phyloP scores from a whole-genome alignment of 2,797 vertebrate genomes.

The Psittacula echo region DNA sequence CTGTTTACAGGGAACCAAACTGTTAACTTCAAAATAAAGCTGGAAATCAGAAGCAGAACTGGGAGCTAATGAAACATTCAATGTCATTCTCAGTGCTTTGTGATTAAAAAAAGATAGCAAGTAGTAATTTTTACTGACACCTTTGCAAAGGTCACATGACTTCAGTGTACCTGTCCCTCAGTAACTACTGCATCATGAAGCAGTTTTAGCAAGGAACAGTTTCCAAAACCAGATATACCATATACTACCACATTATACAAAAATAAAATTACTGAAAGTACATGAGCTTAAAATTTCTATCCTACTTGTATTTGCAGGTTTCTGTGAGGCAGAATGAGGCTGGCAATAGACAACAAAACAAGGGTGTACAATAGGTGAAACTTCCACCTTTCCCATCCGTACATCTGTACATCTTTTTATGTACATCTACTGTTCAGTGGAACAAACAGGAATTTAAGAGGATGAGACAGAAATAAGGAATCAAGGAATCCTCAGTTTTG shows the following conservation, averaged over 20 bases:
- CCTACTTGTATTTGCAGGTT: background rate
- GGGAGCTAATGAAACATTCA: background rate
- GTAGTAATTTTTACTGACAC: background rate
- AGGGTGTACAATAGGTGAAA: background rate
- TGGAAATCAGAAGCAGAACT: background rate
- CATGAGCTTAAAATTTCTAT: background rate
- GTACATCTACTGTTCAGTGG: background rate
- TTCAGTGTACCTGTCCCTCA: background rate
- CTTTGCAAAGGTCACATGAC: background rate
- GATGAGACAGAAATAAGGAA: background rate
- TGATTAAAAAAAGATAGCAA: background rate
- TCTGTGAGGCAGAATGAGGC: background rate
- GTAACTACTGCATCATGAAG: background rate
- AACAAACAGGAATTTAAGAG: conserved; percentile 19
- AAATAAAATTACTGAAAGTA: background rate
- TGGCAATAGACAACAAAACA: background rate
- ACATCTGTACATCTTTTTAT: background rate
- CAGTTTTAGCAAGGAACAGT: background rate
- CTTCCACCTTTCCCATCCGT: background rate
- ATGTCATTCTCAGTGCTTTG: background rate
- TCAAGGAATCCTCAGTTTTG: background rate
- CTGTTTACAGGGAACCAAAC: background rate
- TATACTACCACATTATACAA: background rate
- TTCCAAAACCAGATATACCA: background rate
- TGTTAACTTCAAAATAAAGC: background rate